phyloP scores from a whole-genome alignment of 2,797 vertebrate genomes.

The Crotalus adamanteus region DNA sequence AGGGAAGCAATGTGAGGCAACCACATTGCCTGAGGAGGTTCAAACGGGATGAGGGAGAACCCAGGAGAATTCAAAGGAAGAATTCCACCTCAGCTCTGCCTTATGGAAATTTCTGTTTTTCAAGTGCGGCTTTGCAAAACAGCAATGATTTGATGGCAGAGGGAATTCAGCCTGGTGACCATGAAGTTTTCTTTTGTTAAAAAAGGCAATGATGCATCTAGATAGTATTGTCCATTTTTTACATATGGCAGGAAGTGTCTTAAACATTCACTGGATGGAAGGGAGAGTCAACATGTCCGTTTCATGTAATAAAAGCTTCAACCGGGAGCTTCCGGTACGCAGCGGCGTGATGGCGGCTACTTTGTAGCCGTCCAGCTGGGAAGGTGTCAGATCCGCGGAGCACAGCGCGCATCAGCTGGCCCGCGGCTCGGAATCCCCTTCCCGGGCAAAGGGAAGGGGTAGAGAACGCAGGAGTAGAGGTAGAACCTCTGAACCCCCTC shows the following conservation, averaged over 20 bases:
- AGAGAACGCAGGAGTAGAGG: too few species aligned
- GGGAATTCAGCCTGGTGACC: neutral
- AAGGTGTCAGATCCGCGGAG: too few species aligned
- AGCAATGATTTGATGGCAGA: neutral
- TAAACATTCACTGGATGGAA: neutral
- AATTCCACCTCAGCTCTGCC: neutral
- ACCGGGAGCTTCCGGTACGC: too few species aligned
- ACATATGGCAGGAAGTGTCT: neutral
- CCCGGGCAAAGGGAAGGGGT: too few species aligned
- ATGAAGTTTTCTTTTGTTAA: neutral
- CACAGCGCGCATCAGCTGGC: too few species aligned
- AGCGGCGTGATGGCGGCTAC: too few species aligned
- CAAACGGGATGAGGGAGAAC: neutral
- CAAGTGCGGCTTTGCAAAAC: neutral
- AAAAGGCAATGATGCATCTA: neutral
- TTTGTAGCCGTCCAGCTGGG: too few species aligned
- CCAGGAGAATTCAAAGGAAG: neutral
- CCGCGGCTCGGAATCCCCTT: too few species aligned
- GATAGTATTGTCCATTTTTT: conserved; percentile 14
- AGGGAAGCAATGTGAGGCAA: neutral
- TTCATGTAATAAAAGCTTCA: neutral
- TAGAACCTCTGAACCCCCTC: too few species aligned
- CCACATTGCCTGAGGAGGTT: neutral
- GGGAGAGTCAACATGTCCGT: neutral
- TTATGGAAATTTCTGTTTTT: neutral